Percentiles rank a stretch among this genome's conserved stretches.
phyloP scores from a whole-genome alignment of 1,140 invertebrate genomes.

The Uloborus diversus region DNA sequence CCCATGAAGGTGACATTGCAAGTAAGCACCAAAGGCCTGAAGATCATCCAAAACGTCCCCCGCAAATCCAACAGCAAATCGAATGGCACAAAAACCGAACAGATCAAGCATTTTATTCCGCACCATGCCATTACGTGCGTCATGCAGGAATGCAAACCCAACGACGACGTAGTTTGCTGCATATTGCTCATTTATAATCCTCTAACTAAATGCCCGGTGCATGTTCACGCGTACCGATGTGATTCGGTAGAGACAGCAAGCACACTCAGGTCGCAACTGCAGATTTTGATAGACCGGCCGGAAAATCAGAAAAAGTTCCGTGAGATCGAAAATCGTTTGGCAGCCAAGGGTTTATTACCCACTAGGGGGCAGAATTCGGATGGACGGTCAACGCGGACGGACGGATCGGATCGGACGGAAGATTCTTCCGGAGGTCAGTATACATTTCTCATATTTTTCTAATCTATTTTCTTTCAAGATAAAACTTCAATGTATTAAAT shows the following conservation, averaged over 20 bases:
- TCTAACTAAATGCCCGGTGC: constrained; percentile 84
- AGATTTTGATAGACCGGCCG: constrained; percentile 81
- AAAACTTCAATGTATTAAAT: no score
- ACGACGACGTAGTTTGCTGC: constrained; percentile 90
- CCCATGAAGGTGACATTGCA: constrained; percentile 87
- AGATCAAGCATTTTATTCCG: constrained; percentile 94
- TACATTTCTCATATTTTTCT: no score
- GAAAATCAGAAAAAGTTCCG: constrained; percentile 87
- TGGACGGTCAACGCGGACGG: constrained; percentile 60
- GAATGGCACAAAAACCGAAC: constrained; percentile 64
- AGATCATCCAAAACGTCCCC: constrained; percentile 82
- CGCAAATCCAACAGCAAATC: constrained; percentile 57
- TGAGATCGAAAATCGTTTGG: constrained; percentile 76
- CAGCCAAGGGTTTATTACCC: constrained; percentile 65
- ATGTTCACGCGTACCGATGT: constrained; percentile 94
- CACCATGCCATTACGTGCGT: constrained; percentile 89
- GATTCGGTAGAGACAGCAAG: constrained; percentile 92
- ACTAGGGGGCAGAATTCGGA: constrained; percentile 58
- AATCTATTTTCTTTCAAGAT: no score
- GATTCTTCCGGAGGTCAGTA: constrained; percentile 56
- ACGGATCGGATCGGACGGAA: constrained; percentile 59
- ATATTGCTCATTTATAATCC: constrained; percentile 91
- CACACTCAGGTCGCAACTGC: constrained; percentile 82
- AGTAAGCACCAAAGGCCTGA: constrained; percentile 90
- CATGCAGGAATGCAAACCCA: constrained; percentile 71